phyloP scores from a whole-genome alignment of 2,888 invertebrate species.

The Euzophera pinguis region DNA sequence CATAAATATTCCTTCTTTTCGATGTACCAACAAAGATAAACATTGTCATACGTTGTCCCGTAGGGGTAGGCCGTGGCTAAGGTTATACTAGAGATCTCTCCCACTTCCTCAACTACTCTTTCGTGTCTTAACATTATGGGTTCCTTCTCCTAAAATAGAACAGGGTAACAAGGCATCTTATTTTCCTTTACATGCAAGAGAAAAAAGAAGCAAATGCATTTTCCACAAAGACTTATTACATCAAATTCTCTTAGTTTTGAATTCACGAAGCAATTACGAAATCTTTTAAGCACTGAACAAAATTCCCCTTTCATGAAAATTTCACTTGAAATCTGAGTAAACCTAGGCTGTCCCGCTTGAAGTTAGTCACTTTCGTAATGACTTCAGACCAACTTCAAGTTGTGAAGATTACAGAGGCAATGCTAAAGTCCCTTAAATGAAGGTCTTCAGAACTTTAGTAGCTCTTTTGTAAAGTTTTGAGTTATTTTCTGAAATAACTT shows the following conservation, averaged over 20 bases:
- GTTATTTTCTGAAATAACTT: background rate
- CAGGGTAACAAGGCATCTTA: no score
- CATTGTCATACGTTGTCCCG: no score
- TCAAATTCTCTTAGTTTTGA: background rate
- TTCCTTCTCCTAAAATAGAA: no score
- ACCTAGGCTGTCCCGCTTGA: background rate
- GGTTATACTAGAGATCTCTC: no score
- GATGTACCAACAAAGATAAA: no score
- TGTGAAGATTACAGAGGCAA: constrained; percentile 8
- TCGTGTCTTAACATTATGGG: no score
- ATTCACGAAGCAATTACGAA: background rate
- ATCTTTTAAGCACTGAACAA: background rate
- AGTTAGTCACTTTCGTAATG: constrained; percentile 10
- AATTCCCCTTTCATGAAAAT: constrained; percentile 1
- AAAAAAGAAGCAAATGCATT: no score
- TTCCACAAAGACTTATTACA: no score
- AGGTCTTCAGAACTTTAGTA: background rate
- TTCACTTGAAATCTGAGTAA: constrained; percentile 1
- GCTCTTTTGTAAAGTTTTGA: background rate
- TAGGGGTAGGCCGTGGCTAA: no score
- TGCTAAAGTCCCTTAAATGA: constrained; percentile 1
- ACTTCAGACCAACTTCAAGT: constrained; percentile 6
- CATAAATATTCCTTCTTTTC: no score
- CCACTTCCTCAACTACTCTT: no score
- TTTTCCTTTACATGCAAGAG: no score